Evolutionary conservation across 2,888 invertebrate species (phyloP), one percentile per base, ranked within the genome.

Genomic region (Opisthograptis luteolata): DNA sequence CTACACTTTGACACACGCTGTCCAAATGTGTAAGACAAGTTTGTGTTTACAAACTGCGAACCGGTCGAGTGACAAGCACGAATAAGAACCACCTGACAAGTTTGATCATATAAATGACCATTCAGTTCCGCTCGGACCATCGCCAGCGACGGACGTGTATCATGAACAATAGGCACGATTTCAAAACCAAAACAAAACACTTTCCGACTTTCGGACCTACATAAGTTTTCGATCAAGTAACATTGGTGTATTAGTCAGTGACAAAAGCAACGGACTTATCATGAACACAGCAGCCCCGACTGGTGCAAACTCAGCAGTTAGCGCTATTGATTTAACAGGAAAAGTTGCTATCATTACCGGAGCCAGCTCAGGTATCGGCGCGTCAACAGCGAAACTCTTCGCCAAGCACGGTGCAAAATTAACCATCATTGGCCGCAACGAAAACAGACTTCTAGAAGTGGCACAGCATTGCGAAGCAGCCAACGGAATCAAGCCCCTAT

Each of bases 311-410:
- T 24, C 36, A 2, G 25, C 36, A 9, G 6, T 48, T 9, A 22
- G n/a, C 8, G 31, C 27, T 1, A 76, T 83, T 73, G 75, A 81
- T 60, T 72, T 82, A 52, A 70, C 68, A 19, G 76, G 77, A 8
- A 81, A 80, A 68, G 75, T 79, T 3, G 79, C 73, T 6, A 73
- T 84, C 20, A 73, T 84, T 4, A 84, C 83, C 8, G 83, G 84
- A 1, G 76, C 79, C 3, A 84, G 83, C 59, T 82, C 82, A 8
- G 84, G 84, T 0, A 84, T 82, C 5, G 84, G 84, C 1, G 84
- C 84, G 0, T 77, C 81, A 0, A 72, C 80, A 1, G 84, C 83
- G 3, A 79, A 76, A 51, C 60, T 76, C 13, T 79, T 84, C 64
- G 76, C 84, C 3, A 55, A 60, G 6, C 62, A 78, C 2, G 81